phyloP scores from a whole-genome alignment of 2,113 vertebrate genomes.

The Asarcornis scutulata region DNA sequence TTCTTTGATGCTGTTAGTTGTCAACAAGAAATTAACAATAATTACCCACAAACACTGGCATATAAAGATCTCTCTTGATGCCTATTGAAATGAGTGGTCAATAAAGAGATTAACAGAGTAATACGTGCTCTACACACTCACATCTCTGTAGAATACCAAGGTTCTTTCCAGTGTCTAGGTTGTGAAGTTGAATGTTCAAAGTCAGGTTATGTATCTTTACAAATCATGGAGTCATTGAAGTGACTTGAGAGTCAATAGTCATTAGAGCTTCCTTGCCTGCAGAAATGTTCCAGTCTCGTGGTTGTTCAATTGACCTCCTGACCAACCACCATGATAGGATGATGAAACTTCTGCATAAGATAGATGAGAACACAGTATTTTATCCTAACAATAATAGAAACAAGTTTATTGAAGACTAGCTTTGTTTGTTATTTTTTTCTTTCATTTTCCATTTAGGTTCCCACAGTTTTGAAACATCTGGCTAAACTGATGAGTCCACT shows the following conservation, averaged over 20 bases:
- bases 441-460: not conserved
- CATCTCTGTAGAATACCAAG: not conserved
- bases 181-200: not conserved
- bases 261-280: not conserved
- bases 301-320: not conserved
- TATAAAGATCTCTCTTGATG: not conserved
- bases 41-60: not conserved
- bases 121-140: not conserved
- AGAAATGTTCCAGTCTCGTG: not conserved
- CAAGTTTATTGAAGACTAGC: not conserved
- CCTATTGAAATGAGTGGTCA: not conserved
- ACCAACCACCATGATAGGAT: not conserved
- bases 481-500: not conserved
- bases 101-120: not conserved
- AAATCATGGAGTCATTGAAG: not conserved
- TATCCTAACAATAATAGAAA: not conserved
- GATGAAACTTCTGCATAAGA: not conserved
- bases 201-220: not conserved
- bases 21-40: not conserved
- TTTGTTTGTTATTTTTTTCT: not conserved
- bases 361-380: not conserved
- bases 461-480: not conserved
- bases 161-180: not conserved
- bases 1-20: not conserved
- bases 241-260: not conserved